A percentile compares a stretch with the other conserved stretches of the same genome.
These are phyloP conservation scores for Trichogramma evanescens DNA, from an alignment of 2,888 invertebrate species.

Conservation along the genomic window DNA sequence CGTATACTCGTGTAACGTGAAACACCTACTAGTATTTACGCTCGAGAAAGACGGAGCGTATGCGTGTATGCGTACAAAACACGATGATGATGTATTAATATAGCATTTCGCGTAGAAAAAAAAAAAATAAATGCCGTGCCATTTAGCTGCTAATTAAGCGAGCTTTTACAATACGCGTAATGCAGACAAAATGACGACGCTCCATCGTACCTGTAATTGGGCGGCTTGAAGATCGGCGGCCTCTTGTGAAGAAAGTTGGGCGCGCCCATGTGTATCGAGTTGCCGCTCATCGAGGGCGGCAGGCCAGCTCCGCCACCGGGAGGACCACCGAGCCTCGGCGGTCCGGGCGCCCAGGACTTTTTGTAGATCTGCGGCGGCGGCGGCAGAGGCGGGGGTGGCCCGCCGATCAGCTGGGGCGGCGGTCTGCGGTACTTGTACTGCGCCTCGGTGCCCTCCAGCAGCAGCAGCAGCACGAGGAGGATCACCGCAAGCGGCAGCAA, in stretches of 20 bases:
- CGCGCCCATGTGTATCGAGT: constrained; percentile 33
- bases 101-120: too few relatives aligned
- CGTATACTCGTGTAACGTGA: too few relatives aligned
- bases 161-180: too few relatives aligned
- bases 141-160: too few relatives aligned
- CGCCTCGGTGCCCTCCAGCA: constrained; percentile 26
- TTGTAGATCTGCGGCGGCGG: constrained; percentile 35
- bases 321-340: constrained; percentile 27
- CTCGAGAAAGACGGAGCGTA: too few relatives aligned
- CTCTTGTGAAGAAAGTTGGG: constrained; percentile 33
- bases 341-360: constrained; percentile 37
- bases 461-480: constrained; percentile 20
- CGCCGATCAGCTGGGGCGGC: constrained; percentile 26
- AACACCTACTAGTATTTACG: too few relatives aligned
- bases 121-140: too few relatives aligned
- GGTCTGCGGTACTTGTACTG: constrained; percentile 44
- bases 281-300: constrained; percentile 30
- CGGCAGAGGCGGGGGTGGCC: constrained; percentile 34
- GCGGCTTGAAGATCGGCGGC: constrained; percentile 31
- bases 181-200: background rate
- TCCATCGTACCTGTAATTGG: constrained; percentile 32
- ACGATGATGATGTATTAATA: too few relatives aligned
- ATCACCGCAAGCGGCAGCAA: constrained; percentile 29
- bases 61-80: too few relatives aligned
- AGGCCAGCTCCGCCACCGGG: background rate